Evolutionary conservation across 1,140 invertebrate genomes (phyloP), one percentile per base, ranked within the genome.

Genomic region (Eueides isabella): DNA sequence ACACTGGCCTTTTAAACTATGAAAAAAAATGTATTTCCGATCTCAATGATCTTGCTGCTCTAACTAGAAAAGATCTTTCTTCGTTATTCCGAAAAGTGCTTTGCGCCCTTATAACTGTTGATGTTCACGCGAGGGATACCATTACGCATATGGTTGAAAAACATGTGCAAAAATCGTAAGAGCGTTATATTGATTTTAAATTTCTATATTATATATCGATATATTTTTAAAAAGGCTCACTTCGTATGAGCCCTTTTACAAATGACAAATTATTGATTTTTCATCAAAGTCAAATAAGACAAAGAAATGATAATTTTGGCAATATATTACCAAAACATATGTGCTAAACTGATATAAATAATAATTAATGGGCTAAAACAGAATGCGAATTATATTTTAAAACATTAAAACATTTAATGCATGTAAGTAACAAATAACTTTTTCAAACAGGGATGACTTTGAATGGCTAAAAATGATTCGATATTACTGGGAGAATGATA

Each of bases 401-500:
- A 3, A 35, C 11, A 35, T 38, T 35, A 38, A 38, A 38, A 38
- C 2, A 16, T 14, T 4, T 38, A 38, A 38, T 14, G 14, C 35
- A 5, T 38, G 35, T 5, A 38, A 38, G 1, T 38, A 5, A 38
- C 16, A 14, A 14, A 14, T 4, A 14, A 38, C 14, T 33, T 29
- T 73, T 81, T n/a, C 72, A 9, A 19, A 44, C 16, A 96, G 96
- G 44, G 90, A 80, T 19, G 96, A 97, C 87, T 98, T 98, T 87
- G 96, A 97, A 68, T 99, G 98, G 98, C 93, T 97, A 4, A 98
- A 97, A 92, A 97, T 98, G 92, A 91, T 99, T 55, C 95, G 98
- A 0, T 99, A 98, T 85, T 99, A 98, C 86, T 98, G 98, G 97
- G 94, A 97, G 62, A 94, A 96, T 2, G 95, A 96, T 23, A 94